Base-by-base conservation (phyloP, 2,113 vertebrate genomes). In the Argyrosomus japonicus region DNA sequence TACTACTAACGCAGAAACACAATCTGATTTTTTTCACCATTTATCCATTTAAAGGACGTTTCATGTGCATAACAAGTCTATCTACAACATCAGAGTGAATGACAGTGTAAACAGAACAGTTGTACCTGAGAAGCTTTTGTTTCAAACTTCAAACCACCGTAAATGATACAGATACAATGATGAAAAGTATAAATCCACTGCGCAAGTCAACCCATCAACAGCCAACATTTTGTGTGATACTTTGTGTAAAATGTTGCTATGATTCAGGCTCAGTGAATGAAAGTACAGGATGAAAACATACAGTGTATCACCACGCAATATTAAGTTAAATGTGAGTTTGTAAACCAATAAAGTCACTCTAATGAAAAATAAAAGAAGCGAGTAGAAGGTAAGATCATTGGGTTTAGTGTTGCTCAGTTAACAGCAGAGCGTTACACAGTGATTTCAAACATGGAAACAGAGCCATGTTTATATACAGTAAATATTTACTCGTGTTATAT, bases 121-220 rank as follows among this genome's bases (percentile, higher is more conserved):
- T 91, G 91, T 93, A 94, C 94, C 94, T 94, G 93, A 94, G 93
- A 94, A 92, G 90, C 90, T 83, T 83, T 87, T 63, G 78, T 88
- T 83, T 88, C 71, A 87, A 87, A 89, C 84, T 81, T 88, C 84
- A 84, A 68, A 69, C 68, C 68, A 64, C 76, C 40, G 10, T 68
- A 51, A 87, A 83, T 71, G 62, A 90, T n/a, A 82, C 73, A 64
- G 73, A 86, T 68, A 85, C 56, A 47, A 40, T 29, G 57, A 85
- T 58, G 76, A 75, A 80, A 77, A 25, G 14, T 1, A 77, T 25
- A 40, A 81, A 61, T 57, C 65, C 56, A 56, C 73, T 69, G 86
- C 27, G 43, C 21, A 60, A 77, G 58, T 78, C 19, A 36, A 72
- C 54, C 75, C 23, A 36, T 81, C 7, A 36, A 78, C 32, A 73